Evolutionary conservation across 2,888 invertebrate species (phyloP), one percentile per base, ranked within the genome.

Genomic region (Thymelicus sylvestris): DNA sequence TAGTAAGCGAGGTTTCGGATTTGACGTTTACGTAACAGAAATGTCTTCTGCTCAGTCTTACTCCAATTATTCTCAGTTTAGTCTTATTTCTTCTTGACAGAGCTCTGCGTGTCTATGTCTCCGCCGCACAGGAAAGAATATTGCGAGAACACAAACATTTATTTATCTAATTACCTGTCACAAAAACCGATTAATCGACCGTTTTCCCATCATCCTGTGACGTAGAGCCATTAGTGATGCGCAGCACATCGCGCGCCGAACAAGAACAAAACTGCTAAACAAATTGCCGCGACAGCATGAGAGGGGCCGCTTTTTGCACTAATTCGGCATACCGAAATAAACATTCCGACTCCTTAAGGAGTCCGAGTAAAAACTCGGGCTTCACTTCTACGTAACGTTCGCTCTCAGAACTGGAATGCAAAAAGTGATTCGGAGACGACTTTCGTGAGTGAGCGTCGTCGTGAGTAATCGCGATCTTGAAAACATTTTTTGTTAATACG

Each of bases 301-400:
- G 92, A 90, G 86, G 84, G 86, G 81, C 85, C 77, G 82, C 86
- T 93, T 93, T 93, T 93, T 93, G 93, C 89, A 91, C 93, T 89
- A 93, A 93, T 93, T 93, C 93, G 93, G 93, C 93, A 93, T 93
- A 88, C 93, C 93, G 90, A 92, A 93, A 93, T 93, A 93, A 93
- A 93, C 88, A 93, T 93, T 88, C 93, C 93, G 80, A 84, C 89
- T 89, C 92, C 91, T 87, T 92, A 89, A 84, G 85, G 79, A 86
- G 86, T 80, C 68, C 67, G 72, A 73, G 80, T 85, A 89, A 90
- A 90, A 91, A 90, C 81, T 75, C 52, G 8, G 48, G 78, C 79
- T 79, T 80, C 82, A 84, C 83, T 81, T 83, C 81, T 78, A 83
- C 82, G 76, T 77, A 88, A 88, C 89, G 86, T 74, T 75, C 78